A percentile compares a stretch with the other conserved stretches of the same genome.
Conservation (phyloP, 2,888 invertebrate species). For the Ommatoiulus sabulosus region DNA sequence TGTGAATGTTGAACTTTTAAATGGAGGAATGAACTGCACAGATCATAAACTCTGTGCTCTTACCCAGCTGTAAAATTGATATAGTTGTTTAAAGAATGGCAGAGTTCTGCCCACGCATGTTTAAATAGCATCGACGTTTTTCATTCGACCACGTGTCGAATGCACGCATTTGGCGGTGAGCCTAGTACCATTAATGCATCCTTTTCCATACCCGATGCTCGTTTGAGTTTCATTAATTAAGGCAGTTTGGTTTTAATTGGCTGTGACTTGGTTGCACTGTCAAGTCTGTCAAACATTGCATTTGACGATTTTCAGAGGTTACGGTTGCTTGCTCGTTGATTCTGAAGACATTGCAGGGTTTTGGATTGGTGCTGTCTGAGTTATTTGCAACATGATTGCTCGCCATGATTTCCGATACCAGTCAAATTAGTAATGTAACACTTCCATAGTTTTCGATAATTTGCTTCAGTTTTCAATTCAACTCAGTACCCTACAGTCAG, state of each 20-base stretch:
- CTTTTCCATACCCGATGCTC: neutral
- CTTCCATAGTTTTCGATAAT: neutral
- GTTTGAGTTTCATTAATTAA: neutral
- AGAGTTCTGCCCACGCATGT: neutral
- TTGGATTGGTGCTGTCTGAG: neutral
- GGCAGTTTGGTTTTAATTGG: neutral
- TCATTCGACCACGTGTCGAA: conserved; percentile 14
- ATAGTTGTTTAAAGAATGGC: neutral
- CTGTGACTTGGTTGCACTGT: neutral
- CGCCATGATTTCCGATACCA: neutral
- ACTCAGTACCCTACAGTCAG: too few species aligned
- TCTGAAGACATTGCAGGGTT: neutral
- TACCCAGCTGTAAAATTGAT: neutral
- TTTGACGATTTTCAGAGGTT: neutral
- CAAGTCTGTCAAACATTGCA: neutral
- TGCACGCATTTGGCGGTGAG: neutral
- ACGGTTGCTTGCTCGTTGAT: neutral
- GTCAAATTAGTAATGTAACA: neutral
- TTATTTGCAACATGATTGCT: neutral
- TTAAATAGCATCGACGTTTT: neutral
- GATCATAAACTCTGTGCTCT: neutral
- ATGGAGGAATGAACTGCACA: too few species aligned
- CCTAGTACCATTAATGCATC: neutral
- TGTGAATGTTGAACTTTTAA: too few species aligned
- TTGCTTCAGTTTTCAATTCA: too few species aligned